These are phyloP conservation scores for Steinernema hermaphroditum DNA, from an alignment of 2,888 invertebrate species.

Conservation along the genomic window DNA sequence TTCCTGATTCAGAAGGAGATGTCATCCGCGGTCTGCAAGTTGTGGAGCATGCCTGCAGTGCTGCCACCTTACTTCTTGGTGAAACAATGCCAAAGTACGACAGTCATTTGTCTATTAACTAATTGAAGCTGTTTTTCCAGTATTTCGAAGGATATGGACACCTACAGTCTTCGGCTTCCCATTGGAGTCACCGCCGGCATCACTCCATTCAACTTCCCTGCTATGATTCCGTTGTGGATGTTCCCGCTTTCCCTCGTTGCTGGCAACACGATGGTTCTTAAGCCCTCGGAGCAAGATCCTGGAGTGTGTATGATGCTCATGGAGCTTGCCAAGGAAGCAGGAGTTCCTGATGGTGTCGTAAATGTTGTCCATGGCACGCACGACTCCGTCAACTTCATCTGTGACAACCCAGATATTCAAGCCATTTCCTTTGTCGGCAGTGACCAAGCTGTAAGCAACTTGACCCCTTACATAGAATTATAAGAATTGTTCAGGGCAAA, in stretches of 20 bases:
- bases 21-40: constrained; percentile 85
- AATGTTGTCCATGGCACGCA: constrained; percentile 94
- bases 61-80: constrained; percentile 87
- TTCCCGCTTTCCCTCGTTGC: constrained; percentile 77
- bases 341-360: constrained; percentile 91
- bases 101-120: neutral
- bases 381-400: constrained; percentile 92
- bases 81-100: constrained; percentile 76
- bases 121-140: too few relatives aligned
- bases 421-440: constrained; percentile 98
- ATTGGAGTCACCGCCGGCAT: constrained; percentile 91
- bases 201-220: constrained; percentile 98
- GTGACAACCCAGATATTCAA: constrained; percentile 90
- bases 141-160: constrained; percentile 91
- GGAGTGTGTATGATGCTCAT: constrained; percentile 92
- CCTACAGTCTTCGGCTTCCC: constrained; percentile 85
- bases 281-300: constrained; percentile 95
- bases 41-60: constrained; percentile 92
- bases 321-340: constrained; percentile 88
- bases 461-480: neutral
- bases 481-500: constrained; percentile 73
- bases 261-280: constrained; percentile 91
- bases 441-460: constrained; percentile 78
- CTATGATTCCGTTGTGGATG: constrained; percentile 98
- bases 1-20: constrained; percentile 95